Evolutionary conservation across 2,888 invertebrate species (phyloP), one percentile per base, ranked within the genome.

Genomic region (Craniophora ligustri): DNA sequence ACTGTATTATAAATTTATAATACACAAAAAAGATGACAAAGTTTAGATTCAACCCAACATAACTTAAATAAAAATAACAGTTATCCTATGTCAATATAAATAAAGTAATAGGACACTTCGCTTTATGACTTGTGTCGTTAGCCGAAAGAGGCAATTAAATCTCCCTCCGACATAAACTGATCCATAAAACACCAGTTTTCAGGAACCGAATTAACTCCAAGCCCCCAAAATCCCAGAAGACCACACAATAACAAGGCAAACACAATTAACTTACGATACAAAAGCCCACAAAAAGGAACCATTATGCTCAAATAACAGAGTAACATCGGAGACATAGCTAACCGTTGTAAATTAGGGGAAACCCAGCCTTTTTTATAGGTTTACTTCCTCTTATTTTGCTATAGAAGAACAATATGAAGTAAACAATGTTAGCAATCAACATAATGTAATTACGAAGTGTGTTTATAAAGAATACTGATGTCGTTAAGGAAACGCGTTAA

Each of bases 341-440:
- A 21, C 18, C 26, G 44, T 38, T 44, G 44, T 39, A 30, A 61
- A 60, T 51, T 45, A 49, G 13, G 38, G n/a, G 10, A 18, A 15
- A 30, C 15, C n/a, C 32, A 8, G 31, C 5, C 26, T 23, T 48
- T 58, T 41, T 58, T 26, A 30, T 8, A 13, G 28, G 26, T 31
- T 14, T 15, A 26, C 11, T 45, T 36, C 19, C n/a, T 8, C 16
- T 40, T 30, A 35, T 61, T 61, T 42, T 16, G 8, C 16, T 26
- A 19, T 28, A 32, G 35, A 16, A 5, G 35, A 31, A 49, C 39
- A 14, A 35, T 30, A 30, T 23, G 39, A 26, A 39, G 26, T 14
- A 34, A 62, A 62, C 30, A 13, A 53, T 26, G 28, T 49, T 47
- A 53, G 19, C 28, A 49, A 62, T 57, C 34, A 61, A 61, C 26